Conservation (phyloP, 1,140 invertebrate species). For the Calephelis virginiensis region DNA sequence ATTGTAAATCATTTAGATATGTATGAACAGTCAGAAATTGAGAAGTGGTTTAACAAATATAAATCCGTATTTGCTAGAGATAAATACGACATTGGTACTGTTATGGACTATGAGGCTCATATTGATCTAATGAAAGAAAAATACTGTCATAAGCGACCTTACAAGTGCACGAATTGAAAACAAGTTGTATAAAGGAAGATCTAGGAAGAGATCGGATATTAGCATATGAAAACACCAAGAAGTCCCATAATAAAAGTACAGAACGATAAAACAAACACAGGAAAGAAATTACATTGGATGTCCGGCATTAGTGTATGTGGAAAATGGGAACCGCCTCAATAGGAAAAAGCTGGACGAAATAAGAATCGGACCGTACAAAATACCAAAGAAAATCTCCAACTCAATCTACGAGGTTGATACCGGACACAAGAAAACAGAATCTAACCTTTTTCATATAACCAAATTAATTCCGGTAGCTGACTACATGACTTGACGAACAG, state of each 20-base stretch:
- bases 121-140: constrained; percentile 27
- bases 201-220: too few relatives aligned
- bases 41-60: constrained; percentile 24
- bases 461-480: constrained; percentile 8
- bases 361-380: neutral
- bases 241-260: too few relatives aligned
- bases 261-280: too few relatives aligned
- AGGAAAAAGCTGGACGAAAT: too few relatives aligned
- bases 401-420: constrained; percentile 35
- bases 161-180: constrained; percentile 1
- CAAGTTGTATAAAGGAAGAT: too few relatives aligned
- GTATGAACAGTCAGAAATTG: constrained; percentile 15
- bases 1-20: constrained; percentile 9
- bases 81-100: constrained; percentile 23
- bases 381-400: constrained; percentile 30
- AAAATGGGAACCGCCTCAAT: too few relatives aligned
- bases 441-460: constrained; percentile 24
- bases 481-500: too few relatives aligned
- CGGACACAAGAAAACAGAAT: constrained; percentile 32
- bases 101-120: constrained; percentile 26
- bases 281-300: too few relatives aligned
- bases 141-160: constrained; percentile 17
- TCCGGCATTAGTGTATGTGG: too few relatives aligned
- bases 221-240: too few relatives aligned
- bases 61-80: constrained; percentile 28